These are phyloP conservation scores for Syngnathus floridae DNA, from an alignment of 2,113 vertebrate genomes.

Conservation along the genomic window DNA sequence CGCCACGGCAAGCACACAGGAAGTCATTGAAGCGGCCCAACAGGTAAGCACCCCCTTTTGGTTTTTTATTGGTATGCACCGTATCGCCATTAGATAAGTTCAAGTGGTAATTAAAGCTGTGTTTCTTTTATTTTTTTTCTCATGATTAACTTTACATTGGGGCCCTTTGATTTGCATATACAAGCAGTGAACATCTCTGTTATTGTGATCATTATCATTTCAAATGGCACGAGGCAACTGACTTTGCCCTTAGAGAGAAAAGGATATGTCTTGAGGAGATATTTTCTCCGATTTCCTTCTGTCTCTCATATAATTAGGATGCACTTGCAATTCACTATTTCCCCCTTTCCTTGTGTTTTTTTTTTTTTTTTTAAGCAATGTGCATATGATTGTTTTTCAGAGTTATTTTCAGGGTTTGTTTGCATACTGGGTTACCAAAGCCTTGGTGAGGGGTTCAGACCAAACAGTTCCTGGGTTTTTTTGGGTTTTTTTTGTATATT, in stretches of 20 bases:
- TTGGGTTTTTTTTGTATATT: neutral
- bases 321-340: constrained; percentile 6
- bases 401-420: constrained; percentile 27
- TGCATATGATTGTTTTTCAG: constrained; percentile 14
- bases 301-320: constrained; percentile 44
- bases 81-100: constrained; percentile 11
- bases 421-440: constrained; percentile 12
- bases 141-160: constrained; percentile 33
- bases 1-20: constrained; percentile 79
- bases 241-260: constrained; percentile 30
- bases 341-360: constrained; percentile 18
- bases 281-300: constrained; percentile 30
- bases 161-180: constrained; percentile 53
- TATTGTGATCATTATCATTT: constrained; percentile 55
- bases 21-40: constrained; percentile 78
- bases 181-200: constrained; percentile 31
- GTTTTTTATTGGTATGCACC: neutral
- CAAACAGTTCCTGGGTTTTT: neutral
- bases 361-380: constrained; percentile 18
- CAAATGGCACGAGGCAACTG: constrained; percentile 40
- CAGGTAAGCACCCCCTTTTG: constrained; percentile 71
- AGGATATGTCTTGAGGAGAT: constrained; percentile 35
- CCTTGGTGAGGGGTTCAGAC: neutral
- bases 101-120: constrained; percentile 21
- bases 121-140: constrained; percentile 25